These are phyloP conservation scores for Anadara kagoshimensis DNA, from an alignment of 1,140 invertebrate genomes.

Conservation along the genomic window DNA sequence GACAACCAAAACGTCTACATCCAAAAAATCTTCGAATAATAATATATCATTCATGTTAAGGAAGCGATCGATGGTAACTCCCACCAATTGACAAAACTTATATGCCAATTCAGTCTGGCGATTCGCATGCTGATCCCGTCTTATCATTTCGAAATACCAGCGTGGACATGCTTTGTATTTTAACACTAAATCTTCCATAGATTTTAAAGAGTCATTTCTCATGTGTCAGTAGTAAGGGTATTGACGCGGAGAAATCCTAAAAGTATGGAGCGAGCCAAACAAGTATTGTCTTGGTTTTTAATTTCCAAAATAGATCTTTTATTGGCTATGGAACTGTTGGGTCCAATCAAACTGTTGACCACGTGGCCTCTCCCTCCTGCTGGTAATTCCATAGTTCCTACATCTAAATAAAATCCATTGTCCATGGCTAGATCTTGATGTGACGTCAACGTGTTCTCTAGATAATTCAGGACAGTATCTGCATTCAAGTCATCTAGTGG, in stretches of 20 bases:
- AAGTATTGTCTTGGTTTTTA: slow-evolving; percentile 18
- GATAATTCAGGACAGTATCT: slow-evolving; percentile 7
- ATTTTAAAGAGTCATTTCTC: background rate
- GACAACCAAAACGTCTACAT: slow-evolving; percentile 25
- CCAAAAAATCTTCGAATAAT: slow-evolving; percentile 14
- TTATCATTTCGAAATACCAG: background rate
- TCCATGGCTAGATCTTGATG: slow-evolving; percentile 20
- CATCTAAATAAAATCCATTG: background rate
- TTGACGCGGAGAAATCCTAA: background rate
- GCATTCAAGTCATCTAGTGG: too few species aligned
- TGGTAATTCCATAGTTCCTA: slow-evolving; percentile 18
- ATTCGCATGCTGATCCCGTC: background rate
- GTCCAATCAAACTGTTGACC: background rate
- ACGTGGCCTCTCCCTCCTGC: slow-evolving; percentile 4
- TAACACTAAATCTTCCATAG: slow-evolving; percentile 2
- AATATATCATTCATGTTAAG: slow-evolving; percentile 4
- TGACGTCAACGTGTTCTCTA: slow-evolving; percentile 19
- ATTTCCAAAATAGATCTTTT: slow-evolving; percentile 12
- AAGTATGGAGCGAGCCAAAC: slow-evolving; percentile 3
- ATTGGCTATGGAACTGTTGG: slow-evolving; percentile 1
- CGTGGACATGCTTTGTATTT: slow-evolving; percentile 3
- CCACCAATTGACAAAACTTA: background rate
- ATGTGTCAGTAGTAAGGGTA: background rate
- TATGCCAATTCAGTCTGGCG: background rate
- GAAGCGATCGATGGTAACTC: background rate